A percentile compares a stretch with the other conserved stretches of the same genome.
phyloP scores from a whole-genome alignment of 1,140 invertebrate species.

The Steinernema khuongi region DNA sequence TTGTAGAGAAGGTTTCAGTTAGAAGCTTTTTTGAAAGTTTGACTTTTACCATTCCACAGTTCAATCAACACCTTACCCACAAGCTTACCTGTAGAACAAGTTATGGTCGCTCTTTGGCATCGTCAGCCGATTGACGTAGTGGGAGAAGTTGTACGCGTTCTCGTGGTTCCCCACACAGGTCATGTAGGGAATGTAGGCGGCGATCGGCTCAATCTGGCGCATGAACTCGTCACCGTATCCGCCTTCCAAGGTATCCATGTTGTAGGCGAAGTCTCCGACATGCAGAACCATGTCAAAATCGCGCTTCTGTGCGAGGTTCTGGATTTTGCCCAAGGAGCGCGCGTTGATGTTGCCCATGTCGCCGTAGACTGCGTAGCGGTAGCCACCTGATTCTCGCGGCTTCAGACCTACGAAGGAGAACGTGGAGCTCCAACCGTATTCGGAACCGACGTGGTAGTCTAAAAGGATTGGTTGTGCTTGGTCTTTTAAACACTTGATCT shows the following conservation, averaged over 20 bases:
- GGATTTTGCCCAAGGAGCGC: constrained; percentile 61
- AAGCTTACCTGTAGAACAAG: constrained; percentile 52
- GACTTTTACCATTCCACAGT: too few species aligned
- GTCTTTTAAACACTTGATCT: constrained; percentile 5
- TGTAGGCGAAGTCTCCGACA: constrained; percentile 81
- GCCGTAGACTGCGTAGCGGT: constrained; percentile 63
- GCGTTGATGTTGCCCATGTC: constrained; percentile 65
- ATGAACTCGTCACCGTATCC: constrained; percentile 81
- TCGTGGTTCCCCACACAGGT: constrained; percentile 86
- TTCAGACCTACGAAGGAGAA: constrained; percentile 60
- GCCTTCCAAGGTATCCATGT: constrained; percentile 77
- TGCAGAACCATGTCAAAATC: constrained; percentile 64
- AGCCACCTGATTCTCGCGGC: constrained; percentile 60
- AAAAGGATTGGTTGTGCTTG: constrained; percentile 14
- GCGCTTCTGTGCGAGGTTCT: constrained; percentile 60
- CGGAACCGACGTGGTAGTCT: constrained; percentile 60
- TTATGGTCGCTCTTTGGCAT: constrained; percentile 52
- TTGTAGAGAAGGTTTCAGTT: too few species aligned
- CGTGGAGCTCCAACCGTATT: constrained; percentile 60
- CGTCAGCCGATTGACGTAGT: constrained; percentile 50
- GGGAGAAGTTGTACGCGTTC: constrained; percentile 60
- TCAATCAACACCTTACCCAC: too few species aligned
- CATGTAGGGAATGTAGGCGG: constrained; percentile 84
- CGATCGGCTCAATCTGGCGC: constrained; percentile 77
- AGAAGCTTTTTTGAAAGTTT: background rate